These are phyloP conservation scores for Drosophila azteca DNA, from an alignment of 1,140 invertebrate species.

Conservation along the genomic window DNA sequence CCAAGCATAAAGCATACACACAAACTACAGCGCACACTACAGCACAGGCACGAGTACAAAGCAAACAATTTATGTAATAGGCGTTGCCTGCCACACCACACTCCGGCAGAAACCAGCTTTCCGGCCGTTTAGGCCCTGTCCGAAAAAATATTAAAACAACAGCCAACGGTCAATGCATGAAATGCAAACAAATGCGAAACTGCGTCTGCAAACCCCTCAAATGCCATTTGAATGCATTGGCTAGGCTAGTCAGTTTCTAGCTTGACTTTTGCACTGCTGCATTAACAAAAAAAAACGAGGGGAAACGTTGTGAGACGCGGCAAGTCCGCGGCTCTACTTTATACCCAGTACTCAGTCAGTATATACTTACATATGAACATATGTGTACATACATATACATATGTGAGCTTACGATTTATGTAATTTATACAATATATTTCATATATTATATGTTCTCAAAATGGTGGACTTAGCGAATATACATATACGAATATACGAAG, in stretches of 20 bases:
- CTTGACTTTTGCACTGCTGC: constrained; percentile 16
- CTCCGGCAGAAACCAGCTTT: background rate
- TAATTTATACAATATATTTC: no score
- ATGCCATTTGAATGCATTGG: constrained; percentile 29
- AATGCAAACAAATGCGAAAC: constrained; percentile 55
- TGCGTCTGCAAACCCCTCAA: constrained; percentile 38
- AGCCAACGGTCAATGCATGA: constrained; percentile 57
- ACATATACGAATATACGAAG: no score
- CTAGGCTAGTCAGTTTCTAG: constrained; percentile 23
- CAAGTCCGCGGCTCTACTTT: no score
- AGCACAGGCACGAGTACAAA: no score
- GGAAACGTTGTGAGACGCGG: no score
- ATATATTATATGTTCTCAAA: no score
- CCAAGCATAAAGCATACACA: constrained; percentile 27
- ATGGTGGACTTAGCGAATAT: no score
- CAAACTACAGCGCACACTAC: background rate
- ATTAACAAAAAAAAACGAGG: no score
- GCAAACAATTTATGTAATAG: constrained; percentile 49
- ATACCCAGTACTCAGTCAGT: no score
- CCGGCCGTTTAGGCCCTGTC: constrained; percentile 1
- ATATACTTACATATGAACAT: no score
- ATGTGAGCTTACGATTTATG: no score
- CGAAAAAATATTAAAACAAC: constrained; percentile 17
- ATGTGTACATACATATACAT: no score
- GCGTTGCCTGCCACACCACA: constrained; percentile 35